phyloP scores from a whole-genome alignment of 2,113 vertebrate species.

The Neofelis nebulosa region DNA sequence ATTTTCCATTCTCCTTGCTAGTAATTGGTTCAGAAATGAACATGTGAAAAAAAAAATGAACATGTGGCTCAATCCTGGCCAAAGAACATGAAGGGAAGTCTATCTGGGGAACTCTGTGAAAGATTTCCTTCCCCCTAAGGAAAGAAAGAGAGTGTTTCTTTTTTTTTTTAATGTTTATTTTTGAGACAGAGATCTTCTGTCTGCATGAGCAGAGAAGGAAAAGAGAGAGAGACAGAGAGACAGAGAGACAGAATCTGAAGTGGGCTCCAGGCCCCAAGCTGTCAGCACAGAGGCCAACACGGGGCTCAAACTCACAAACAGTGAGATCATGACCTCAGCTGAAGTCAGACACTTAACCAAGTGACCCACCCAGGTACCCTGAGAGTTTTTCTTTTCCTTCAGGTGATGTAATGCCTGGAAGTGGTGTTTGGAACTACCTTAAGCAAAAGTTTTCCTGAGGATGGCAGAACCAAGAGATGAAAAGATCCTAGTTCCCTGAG shows the following conservation, averaged over 20 bases:
- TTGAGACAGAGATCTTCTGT: no score
- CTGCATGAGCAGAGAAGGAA: no score
- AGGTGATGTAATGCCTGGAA: background rate
- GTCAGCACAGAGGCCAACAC: no score
- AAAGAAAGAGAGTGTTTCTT: background rate
- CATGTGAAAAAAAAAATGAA: background rate
- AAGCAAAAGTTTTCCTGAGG: slow-evolving; percentile 24
- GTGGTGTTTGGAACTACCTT: background rate
- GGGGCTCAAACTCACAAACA: no score
- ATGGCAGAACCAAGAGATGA: background rate
- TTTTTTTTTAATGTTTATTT: background rate
- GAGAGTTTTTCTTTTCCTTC: background rate
- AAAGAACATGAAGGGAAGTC: slow-evolving; percentile 1
- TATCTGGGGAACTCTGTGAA: background rate
- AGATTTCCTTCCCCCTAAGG: background rate
- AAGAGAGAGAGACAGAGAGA: no score
- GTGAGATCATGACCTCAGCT: no score
- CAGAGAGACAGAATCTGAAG: no score
- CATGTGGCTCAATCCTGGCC: background rate
- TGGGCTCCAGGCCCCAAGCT: no score
- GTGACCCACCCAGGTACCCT: no score
- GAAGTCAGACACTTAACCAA: no score
- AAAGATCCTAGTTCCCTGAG: background rate
- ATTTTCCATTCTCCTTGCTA: background rate
- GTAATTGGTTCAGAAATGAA: background rate